Base-by-base conservation (phyloP, 2,888 invertebrate genomes). In the Diachrysia chrysitis region DNA sequence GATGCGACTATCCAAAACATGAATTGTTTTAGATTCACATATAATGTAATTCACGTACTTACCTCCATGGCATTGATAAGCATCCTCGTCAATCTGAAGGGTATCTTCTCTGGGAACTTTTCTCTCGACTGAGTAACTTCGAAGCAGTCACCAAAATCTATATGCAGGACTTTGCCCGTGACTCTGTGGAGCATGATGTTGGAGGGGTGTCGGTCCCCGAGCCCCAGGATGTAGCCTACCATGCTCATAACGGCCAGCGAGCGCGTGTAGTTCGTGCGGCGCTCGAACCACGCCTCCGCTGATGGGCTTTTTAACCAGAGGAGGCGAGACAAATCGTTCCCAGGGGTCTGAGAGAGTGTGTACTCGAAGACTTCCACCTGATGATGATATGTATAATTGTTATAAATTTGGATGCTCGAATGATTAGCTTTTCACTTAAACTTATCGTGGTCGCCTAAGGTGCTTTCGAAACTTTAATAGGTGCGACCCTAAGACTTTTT, bases 61-160 rank as follows among this genome's bases (percentile, higher is more conserved):
- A 92, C 92, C 96, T 99, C 99, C 99, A 99, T 99, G 9, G 99
- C 99, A 92, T 99, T 99, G 66, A 99, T 99, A 17, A 99, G 95
- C 99, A 99, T 99, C 75, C 99, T 96, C 0, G 99, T 99, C 71
- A 99, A 93, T 23, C 99, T 96, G 96, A 99, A 99, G 0, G 99
- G 99, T 82, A 99, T 99, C 92, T 99, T 99, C 92, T 99, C 99
- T 0, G 99, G 99, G 91, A 99, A 99, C 90, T 99, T 99, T 85
- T 99, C 99, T 53, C 99, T 96, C 0, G 98, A 99, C 98, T 99
- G 99, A 6, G 99, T 99, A 56, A 99, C 99, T 95, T 99, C 99
- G 91, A 99, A 99, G 89, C 99, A 99, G 92, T 99, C 99, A 0
- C 99, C 99, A 90, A 99, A 99, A 93, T 99, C 99, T 72, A 99